phyloP scores from a whole-genome alignment of 2,888 invertebrate genomes.

The Sphaerophoria taeniata region DNA sequence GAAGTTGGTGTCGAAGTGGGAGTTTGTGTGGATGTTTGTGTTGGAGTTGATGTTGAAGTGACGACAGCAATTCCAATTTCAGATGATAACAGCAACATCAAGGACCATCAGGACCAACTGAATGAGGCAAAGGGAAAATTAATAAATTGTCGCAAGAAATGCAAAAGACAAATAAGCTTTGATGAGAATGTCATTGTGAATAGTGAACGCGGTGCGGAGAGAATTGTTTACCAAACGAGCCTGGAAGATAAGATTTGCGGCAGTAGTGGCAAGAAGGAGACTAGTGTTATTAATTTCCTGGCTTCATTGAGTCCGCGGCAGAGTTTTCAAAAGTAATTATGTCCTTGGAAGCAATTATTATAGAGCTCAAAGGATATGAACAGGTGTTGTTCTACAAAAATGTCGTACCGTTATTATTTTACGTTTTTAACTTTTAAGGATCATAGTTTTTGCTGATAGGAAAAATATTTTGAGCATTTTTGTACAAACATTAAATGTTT shows the following conservation, averaged over 20 bases:
- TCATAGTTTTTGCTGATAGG: too few species aligned
- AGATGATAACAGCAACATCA: constrained; percentile 24
- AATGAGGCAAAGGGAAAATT: constrained; percentile 34
- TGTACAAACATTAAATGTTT: too few species aligned
- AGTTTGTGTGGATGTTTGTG: too few species aligned
- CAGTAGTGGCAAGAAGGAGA: constrained; percentile 61
- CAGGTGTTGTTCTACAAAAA: too few species aligned
- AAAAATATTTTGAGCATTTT: too few species aligned
- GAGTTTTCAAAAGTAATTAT: constrained; percentile 60
- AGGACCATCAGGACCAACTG: neutral
- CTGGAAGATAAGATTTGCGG: constrained; percentile 74
- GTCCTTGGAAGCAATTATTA: neutral
- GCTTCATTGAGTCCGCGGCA: constrained; percentile 57
- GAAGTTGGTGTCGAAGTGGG: neutral
- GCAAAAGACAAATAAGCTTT: constrained; percentile 80
- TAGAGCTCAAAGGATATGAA: too few species aligned
- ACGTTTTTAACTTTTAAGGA: too few species aligned
- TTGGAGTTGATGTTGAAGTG: constrained; percentile 26
- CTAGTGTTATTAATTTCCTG: constrained; percentile 64
- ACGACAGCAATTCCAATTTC: constrained; percentile 13
- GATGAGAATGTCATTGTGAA: constrained; percentile 77
- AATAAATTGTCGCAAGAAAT: constrained; percentile 74
- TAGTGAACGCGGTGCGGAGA: constrained; percentile 60
- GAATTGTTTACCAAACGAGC: constrained; percentile 71
- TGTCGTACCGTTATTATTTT: too few species aligned